phyloP scores from a whole-genome alignment of 2,888 invertebrate species.

The Cactoblastis cactorum region DNA sequence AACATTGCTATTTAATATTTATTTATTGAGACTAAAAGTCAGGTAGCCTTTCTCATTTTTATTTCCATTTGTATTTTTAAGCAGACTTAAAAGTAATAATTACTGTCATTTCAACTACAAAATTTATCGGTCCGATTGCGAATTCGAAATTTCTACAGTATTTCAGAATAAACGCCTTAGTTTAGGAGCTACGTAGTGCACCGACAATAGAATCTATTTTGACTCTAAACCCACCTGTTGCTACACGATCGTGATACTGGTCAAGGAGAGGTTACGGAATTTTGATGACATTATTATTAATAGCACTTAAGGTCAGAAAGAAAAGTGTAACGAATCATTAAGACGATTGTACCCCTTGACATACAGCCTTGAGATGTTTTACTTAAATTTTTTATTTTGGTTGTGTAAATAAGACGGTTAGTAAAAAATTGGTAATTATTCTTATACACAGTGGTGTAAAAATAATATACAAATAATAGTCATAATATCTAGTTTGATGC shows the following conservation, averaged over 20 bases:
- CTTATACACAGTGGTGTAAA: too few species aligned
- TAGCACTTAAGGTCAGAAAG: neutral
- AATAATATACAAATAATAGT: too few species aligned
- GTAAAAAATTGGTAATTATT: too few species aligned
- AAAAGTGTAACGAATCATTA: slow-evolving; percentile 2
- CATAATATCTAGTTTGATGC: too few species aligned
- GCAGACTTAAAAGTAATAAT: too few species aligned
- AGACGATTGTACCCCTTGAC: slow-evolving; percentile 5
- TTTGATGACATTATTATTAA: slow-evolving; percentile 4
- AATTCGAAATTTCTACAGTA: neutral
- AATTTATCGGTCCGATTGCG: neutral
- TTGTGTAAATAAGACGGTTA: neutral
- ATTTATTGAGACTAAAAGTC: too few species aligned
- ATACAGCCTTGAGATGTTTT: neutral
- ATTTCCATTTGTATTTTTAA: too few species aligned
- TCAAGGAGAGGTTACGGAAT: slow-evolving; percentile 11
- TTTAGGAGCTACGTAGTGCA: neutral
- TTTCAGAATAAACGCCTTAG: neutral
- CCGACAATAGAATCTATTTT: slow-evolving; percentile 6
- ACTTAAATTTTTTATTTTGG: neutral
- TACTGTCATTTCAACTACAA: too few species aligned
- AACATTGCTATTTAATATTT: too few species aligned
- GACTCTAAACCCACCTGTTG: neutral
- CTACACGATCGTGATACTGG: slow-evolving; percentile 5
- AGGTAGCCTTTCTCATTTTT: neutral